Base-by-base conservation (phyloP, 2,113 vertebrate genomes). In the Hymenochirus boettgeri region DNA sequence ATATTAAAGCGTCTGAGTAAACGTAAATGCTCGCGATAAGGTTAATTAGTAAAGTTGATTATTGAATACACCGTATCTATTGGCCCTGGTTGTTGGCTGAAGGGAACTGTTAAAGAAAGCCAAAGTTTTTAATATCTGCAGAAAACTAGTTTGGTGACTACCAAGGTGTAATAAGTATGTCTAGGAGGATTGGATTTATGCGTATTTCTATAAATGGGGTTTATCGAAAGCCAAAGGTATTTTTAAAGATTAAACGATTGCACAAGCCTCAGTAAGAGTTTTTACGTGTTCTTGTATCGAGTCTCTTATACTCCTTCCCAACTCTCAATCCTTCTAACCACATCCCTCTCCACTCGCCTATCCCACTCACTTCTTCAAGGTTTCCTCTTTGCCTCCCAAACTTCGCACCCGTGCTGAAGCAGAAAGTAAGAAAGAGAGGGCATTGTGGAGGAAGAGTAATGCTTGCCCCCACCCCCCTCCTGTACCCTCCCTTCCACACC, bases 321-420 rank as follows among this genome's bases (percentile, higher is more conserved):
- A 18, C 12, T 23, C 19, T 12, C 31, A 37, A 23, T 29, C 35
- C 54, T n/a, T 33, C 37, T 55, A 48, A 42, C 22, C 19, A 27
- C 31, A 25, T 7, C 4, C 15, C 33, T 31, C 35, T 18, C 39
- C 53, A n/a, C 26, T 46, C 24, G 42, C 37, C 77, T 75, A 56
- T 60, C 63, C 76, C n/a, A n/a, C 75, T 76, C 70, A 67, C 65
- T 74, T 69, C 72, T 17, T 64, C 63, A 75, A 79, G 81, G 75
- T 75, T 71, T 23, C 25, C 70, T 67, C 71, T 47, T 35, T 23
- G 62, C 50, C 62, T 33, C 47, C 55, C 42, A 65, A 71, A 67
- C 37, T 65, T 52, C 67, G 70, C 58, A 71, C 70, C 67, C 78
- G n/a, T 23, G 31, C 72, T 61, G 71, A 72, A 61, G 72, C 72